A percentile compares a stretch with the other conserved stretches of the same genome.
Conservation (phyloP, 2,113 vertebrate genomes). For the Amblyornis subalaris region DNA sequence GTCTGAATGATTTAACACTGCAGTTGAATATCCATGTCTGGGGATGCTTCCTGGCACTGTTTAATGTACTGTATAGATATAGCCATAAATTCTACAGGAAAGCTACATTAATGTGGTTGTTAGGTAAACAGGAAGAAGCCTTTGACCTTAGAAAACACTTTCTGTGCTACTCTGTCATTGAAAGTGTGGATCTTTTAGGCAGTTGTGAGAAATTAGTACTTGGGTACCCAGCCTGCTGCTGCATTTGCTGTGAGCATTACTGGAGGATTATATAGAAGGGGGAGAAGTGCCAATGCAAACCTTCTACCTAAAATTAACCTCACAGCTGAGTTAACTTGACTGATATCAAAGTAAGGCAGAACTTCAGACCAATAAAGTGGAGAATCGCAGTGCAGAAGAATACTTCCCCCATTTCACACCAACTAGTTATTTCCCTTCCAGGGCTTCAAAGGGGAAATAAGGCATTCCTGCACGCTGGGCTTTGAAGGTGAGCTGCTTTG, state of each 20-base stretch:
- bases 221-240: neutral
- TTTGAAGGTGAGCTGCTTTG: slow-evolving; percentile 27
- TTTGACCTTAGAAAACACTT: neutral
- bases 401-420: neutral
- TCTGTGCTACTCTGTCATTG: neutral
- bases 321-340: neutral
- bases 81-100: neutral
- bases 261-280: neutral
- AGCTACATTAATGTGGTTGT: neutral
- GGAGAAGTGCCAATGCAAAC: neutral
- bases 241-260: neutral
- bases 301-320: neutral
- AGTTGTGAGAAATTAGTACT: neutral
- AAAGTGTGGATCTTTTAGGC: neutral
- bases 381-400: neutral
- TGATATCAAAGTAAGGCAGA: neutral
- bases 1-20: neutral
- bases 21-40: rapidly evolving
- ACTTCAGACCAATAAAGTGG: neutral
- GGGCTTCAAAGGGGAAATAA: neutral
- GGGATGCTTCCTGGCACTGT: neutral
- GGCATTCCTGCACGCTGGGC: neutral
- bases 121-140: neutral
- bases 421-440: neutral
- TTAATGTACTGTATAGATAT: neutral